Percentiles rank a stretch among this genome's conserved stretches.
Evolutionary conservation across 2,888 invertebrate species (phyloP).

Genomic region (Cheilosia soror): DNA sequence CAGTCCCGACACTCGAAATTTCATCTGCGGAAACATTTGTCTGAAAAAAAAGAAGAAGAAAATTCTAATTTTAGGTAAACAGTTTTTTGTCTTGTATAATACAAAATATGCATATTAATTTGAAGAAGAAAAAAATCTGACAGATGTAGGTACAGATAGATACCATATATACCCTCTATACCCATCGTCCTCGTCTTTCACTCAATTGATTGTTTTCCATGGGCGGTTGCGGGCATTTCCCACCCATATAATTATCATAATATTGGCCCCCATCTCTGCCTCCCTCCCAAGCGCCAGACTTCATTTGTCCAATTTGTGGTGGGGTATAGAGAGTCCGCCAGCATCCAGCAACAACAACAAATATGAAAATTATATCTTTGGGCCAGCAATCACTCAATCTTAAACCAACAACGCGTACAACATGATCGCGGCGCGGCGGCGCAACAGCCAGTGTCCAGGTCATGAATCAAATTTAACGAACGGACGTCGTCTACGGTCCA

Average conservation of each 20-base stretch:
- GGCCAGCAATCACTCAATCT: slow-evolving; percentile 84
- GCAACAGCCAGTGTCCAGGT: slow-evolving; percentile 71
- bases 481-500: slow-evolving; percentile 77
- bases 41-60: slow-evolving; percentile 86
- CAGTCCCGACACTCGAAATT: slow-evolving; percentile 98
- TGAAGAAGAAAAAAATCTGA: background rate
- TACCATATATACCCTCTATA: slow-evolving; percentile 1
- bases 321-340: slow-evolving; percentile 33
- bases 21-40: slow-evolving; percentile 99
- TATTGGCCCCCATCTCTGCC: slow-evolving; percentile 65
- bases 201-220: slow-evolving; percentile 75
- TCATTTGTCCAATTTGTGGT: slow-evolving; percentile 78
- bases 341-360: slow-evolving; percentile 77
- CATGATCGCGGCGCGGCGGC: slow-evolving; percentile 75
- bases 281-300: slow-evolving; percentile 70
- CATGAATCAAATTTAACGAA: slow-evolving; percentile 84
- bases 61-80: background rate
- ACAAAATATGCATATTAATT: slow-evolving; percentile 9
- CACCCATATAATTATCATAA: slow-evolving; percentile 75
- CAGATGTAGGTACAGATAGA: slow-evolving; percentile 16
- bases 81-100: slow-evolving; percentile 1
- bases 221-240: slow-evolving; percentile 74
- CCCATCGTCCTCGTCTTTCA: slow-evolving; percentile 36
- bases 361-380: slow-evolving; percentile 84
- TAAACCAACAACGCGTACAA: slow-evolving; percentile 76